phyloP scores from a whole-genome alignment of 2,888 invertebrate species.

The Catotricha subobsoleta region DNA sequence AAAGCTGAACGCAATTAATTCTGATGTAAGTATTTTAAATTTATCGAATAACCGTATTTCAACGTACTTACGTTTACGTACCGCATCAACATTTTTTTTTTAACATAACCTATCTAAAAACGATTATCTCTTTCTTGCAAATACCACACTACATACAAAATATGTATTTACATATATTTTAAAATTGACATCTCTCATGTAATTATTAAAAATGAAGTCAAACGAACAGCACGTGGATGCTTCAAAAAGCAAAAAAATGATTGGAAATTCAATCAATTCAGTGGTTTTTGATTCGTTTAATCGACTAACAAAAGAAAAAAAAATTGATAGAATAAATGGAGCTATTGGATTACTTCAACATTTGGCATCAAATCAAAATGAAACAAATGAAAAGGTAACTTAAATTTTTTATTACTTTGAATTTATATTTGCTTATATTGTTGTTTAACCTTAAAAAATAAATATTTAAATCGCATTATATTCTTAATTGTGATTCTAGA shows the following conservation, averaged over 20 bases:
- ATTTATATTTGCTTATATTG: too few relatives aligned
- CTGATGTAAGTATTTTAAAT: not conserved
- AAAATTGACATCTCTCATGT: not conserved
- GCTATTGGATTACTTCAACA: not conserved
- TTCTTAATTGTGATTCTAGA: not conserved
- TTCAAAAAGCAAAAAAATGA: not conserved
- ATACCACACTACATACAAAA: not conserved
- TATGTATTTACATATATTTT: not conserved
- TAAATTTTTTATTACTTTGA: too few relatives aligned
- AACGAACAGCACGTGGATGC: conserved; percentile 5
- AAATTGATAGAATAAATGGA: conserved; percentile 1
- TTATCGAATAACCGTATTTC: not conserved
- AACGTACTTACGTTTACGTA: too few relatives aligned
- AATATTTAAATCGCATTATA: too few relatives aligned
- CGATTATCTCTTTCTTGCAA: not conserved
- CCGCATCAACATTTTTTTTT: too few relatives aligned
- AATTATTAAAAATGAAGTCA: conserved; percentile 1
- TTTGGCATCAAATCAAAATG: too few relatives aligned
- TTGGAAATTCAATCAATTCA: not conserved
- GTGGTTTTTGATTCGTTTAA: conserved; percentile 1
- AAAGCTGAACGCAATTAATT: not conserved
- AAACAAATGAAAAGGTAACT: too few relatives aligned
- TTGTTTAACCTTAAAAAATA: too few relatives aligned
- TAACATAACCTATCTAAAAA: not conserved
- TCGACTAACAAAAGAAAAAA: not conserved